Conservation (phyloP, 1,140 invertebrate genomes). For the Anastrepha ludens region DNA sequence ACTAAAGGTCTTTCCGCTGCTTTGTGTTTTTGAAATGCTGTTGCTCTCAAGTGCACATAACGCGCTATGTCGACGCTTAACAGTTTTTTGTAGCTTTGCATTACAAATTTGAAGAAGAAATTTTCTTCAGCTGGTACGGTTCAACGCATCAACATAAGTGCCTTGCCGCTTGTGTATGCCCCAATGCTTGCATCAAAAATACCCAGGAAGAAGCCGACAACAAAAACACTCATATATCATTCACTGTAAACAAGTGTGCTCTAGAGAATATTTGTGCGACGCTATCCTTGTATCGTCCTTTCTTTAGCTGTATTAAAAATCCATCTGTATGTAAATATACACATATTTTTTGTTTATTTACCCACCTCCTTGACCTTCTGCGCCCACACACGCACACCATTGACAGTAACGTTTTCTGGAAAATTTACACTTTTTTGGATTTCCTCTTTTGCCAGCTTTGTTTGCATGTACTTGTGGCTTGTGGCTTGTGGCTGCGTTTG, state of each 20-base stretch:
- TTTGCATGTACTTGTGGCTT: slow-evolving; percentile 4
- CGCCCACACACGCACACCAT: not conserved
- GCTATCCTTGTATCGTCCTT: not conserved
- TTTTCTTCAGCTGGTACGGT: not conserved
- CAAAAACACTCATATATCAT: not conserved
- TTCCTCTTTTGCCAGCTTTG: not conserved
- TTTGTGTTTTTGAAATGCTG: no score
- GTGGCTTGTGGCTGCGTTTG: not conserved
- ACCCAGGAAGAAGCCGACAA: not conserved
- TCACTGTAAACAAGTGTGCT: not conserved
- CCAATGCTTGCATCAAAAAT: not conserved
- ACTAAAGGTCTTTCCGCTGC: no score
- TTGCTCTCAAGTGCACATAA: no score
- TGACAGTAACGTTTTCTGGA: not conserved
- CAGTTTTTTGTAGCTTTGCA: not conserved
- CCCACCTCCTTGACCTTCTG: not conserved
- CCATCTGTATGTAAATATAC: not conserved
- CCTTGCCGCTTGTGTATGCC: not conserved
- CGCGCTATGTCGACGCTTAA: not conserved
- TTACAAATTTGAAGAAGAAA: not conserved
- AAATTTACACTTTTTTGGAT: not conserved
- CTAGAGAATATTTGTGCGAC: not conserved
- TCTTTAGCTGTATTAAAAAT: not conserved
- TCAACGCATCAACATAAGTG: not conserved
- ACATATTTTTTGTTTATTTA: not conserved